Conservation (phyloP, 1,140 invertebrate species). For the Scaptomyza graminum region DNA sequence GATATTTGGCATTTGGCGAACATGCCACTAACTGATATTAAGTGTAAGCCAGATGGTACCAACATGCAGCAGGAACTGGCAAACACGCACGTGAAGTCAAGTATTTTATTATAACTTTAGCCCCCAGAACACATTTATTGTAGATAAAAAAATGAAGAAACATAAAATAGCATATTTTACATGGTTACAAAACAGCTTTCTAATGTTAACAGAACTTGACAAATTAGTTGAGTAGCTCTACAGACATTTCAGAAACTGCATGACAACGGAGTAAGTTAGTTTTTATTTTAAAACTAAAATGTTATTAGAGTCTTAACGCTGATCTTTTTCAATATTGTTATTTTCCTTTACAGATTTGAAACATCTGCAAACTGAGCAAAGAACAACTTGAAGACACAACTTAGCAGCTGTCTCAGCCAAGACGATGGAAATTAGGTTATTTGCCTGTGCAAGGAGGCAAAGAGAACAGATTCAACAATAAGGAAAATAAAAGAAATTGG, state of each 20-base stretch:
- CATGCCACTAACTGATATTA: slow-evolving; percentile 61
- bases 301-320: too few relatives aligned
- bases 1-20: slow-evolving; percentile 50
- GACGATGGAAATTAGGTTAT: slow-evolving; percentile 60
- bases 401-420: slow-evolving; percentile 42
- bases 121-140: too few relatives aligned
- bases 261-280: too few relatives aligned
- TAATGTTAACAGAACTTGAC: too few relatives aligned
- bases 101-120: not conserved
- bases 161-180: too few relatives aligned
- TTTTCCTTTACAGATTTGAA: not conserved
- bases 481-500: slow-evolving; percentile 42
- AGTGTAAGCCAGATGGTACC: slow-evolving; percentile 56
- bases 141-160: too few relatives aligned
- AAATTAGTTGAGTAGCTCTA: too few relatives aligned
- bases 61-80: not conserved
- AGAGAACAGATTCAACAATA: slow-evolving; percentile 6
- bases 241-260: too few relatives aligned
- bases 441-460: slow-evolving; percentile 5
- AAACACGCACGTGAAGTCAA: slow-evolving; percentile 7
- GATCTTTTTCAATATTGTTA: too few relatives aligned
- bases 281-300: too few relatives aligned
- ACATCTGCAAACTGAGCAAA: slow-evolving; percentile 6
- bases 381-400: slow-evolving; percentile 48
- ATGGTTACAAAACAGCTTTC: too few relatives aligned